Evolutionary conservation across 2,888 invertebrate genomes (phyloP), one percentile per base, ranked within the genome.

Genomic region (Megaustenia siamemsis): DNA sequence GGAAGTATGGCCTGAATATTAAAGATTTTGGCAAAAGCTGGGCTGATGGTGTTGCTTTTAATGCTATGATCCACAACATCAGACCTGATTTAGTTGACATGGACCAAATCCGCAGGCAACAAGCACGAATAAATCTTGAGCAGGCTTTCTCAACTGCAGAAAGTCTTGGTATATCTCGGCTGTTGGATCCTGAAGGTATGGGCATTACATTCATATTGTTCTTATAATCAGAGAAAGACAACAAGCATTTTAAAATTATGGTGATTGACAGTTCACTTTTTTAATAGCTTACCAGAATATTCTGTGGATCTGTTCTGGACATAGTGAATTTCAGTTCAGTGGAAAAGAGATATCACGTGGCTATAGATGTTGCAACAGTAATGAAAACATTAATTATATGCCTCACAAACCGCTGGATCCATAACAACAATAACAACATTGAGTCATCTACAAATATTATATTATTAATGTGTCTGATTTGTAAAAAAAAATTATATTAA

Each of bases 91-190:
- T 98, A 88, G 96, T 99, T 85, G 98, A 97, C 94, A 95, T 98
- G 91, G 97, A 97, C 35, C 96, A 97, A 90, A 96, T 98, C 95
- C 95, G 96, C 90, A 95, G 96, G 90, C 95, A 96, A 86, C 96
- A 96, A 76, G 98, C 98, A 94, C 95, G 96, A 89, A 96, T 96
- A 88, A 96, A 98, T 87, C 95, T 99, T 88, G 97, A 98, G 93
- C 97, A 97, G 53, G 98, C 98, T 73, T 99, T 99, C 94, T 96
- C 97, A 92, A 96, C 98, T 49, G 99, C 99, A 38, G 98, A 99
- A 95, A 95, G 95, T 83, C 95, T 99, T 63, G 98, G 98, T 86
- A 98, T 99, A 91, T 97, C 98, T 38, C 96, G 97, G 90, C 95
- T 99, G 21, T 95, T 99, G 82, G 99, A 99, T 94, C 97, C 98